Evolutionary conservation across 2,888 invertebrate species (phyloP), one percentile per base, ranked within the genome.

Genomic region (Oscheius sp.): DNA sequence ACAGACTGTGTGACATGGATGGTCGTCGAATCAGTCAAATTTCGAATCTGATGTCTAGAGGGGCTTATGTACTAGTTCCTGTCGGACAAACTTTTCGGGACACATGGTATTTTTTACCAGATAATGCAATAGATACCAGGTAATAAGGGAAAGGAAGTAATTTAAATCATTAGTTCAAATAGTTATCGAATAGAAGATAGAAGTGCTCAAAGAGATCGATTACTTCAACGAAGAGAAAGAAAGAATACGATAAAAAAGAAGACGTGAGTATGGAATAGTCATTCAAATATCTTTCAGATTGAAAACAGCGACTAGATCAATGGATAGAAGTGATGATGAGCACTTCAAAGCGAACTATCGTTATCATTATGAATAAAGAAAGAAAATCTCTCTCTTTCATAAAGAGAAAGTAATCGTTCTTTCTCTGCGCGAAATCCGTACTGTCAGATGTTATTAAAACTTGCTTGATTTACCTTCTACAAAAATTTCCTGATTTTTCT

Each of bases 101-200:
- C 38, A 82, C 81, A 36, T 82, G 82, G 82, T 82, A 82, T 41
- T 82, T 81, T 45, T 67, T 82, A 4, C 82, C 82, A 14, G 81
- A 82, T 57, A 81, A 82, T 67, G 82, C 82, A 0, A 82, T 82
- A 62, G 82, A 82, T 66, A 82, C 82, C 2, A 80, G 80, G 80
- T 80, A 32, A 32, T 54, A 20, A 30, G n/a, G 17, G 45, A 24
- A 14, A 20, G 41, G 26, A 24, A 63, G 49, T 17, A 28, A 36
- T 22, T 12, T 24, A 9, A n/a, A 8, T 0, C 45, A 76, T 41
- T 64, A 80, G 80, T 36, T 63, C 73, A 8, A 75, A 78, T 44
- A 68, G 65, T 17, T 65, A 70, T 2, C 68, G 72, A 62, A 64
- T 80, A 12, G 73, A 80, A 22, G 77, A 77, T n/a, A 33, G 81